phyloP scores from a whole-genome alignment of 2,888 invertebrate species.

The Drosophila multiciliata region DNA sequence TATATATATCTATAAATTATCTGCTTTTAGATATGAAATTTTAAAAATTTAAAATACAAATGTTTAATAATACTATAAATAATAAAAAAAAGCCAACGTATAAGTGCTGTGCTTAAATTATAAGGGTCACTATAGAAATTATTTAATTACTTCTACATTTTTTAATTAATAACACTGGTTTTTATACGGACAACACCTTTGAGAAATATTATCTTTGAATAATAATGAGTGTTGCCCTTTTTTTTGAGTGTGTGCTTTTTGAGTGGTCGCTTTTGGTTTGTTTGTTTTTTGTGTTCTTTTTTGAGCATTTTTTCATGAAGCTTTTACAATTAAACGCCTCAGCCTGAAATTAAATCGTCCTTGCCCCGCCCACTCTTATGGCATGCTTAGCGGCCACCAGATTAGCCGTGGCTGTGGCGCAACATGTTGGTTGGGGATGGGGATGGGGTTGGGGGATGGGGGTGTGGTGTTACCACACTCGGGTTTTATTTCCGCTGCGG shows the following conservation, averaged over 20 bases:
- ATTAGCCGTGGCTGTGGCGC: conserved; percentile 52
- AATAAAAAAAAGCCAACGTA: neutral
- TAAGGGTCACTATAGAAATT: neutral
- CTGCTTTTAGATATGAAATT: neutral
- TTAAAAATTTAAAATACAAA: neutral
- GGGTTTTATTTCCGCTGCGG: conserved; percentile 55
- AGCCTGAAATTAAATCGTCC: conserved; percentile 15
- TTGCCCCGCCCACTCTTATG: conserved; percentile 25
- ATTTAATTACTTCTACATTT: neutral
- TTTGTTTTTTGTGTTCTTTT: neutral
- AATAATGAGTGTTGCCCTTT: neutral
- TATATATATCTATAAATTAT: neutral
- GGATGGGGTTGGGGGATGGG: too few species aligned
- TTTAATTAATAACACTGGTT: neutral
- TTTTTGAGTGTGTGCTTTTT: conserved; percentile 1
- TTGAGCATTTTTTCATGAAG: conserved; percentile 9
- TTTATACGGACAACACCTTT: neutral
- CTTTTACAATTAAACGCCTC: conserved; percentile 50
- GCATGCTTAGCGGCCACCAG: conserved; percentile 55
- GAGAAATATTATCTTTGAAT: neutral
- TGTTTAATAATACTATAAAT: neutral
- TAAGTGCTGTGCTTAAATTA: neutral
- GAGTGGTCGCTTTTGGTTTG: conserved; percentile 10
- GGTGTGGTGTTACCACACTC: neutral
- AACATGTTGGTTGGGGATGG: conserved; percentile 41